These are phyloP conservation scores for Phasia obesa DNA, from an alignment of 2,888 invertebrate species.

Conservation along the genomic window DNA sequence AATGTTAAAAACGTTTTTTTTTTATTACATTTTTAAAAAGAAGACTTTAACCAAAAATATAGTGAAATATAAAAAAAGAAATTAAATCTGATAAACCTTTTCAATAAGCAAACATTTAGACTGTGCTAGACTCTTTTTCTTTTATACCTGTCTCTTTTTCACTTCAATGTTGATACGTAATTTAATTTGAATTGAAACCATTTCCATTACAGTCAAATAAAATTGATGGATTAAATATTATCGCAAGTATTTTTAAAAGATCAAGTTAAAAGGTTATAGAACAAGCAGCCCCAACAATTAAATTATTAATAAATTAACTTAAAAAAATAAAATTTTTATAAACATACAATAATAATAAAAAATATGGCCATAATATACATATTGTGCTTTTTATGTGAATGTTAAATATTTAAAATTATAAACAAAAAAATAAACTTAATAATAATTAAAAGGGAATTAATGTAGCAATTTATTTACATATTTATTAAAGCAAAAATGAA, in stretches of 20 bases:
- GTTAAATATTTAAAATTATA: conserved; percentile 65
- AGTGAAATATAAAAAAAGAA: conserved; percentile 15
- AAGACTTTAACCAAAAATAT: conserved; percentile 18
- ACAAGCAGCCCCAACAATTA: conserved; percentile 37
- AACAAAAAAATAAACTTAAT: conserved; percentile 30
- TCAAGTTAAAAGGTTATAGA: conserved; percentile 38
- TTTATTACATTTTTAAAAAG: conserved; percentile 13
- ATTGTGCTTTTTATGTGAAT: conserved; percentile 71
- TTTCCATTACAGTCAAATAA: conserved; percentile 30
- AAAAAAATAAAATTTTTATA: conserved; percentile 45
- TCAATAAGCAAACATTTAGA: conserved; percentile 40
- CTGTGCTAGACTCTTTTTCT: conserved; percentile 35
- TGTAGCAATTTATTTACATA: conserved; percentile 54
- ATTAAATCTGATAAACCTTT: conserved; percentile 38
- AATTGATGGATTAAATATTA: conserved; percentile 4
- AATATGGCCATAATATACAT: conserved; percentile 73
- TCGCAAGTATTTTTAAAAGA: conserved; percentile 25
- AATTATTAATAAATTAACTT: conserved; percentile 38
- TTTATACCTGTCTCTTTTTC: conserved; percentile 7
- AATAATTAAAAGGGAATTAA: conserved; percentile 51
- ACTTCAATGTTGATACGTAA: neutral
- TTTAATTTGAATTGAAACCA: conserved; percentile 22
- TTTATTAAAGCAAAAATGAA: conserved; percentile 26
- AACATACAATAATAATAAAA: conserved; percentile 71
- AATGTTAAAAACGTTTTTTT: conserved; percentile 54